Conservation (phyloP, 1,140 invertebrate species). For the Oreohelix idahoensis region DNA sequence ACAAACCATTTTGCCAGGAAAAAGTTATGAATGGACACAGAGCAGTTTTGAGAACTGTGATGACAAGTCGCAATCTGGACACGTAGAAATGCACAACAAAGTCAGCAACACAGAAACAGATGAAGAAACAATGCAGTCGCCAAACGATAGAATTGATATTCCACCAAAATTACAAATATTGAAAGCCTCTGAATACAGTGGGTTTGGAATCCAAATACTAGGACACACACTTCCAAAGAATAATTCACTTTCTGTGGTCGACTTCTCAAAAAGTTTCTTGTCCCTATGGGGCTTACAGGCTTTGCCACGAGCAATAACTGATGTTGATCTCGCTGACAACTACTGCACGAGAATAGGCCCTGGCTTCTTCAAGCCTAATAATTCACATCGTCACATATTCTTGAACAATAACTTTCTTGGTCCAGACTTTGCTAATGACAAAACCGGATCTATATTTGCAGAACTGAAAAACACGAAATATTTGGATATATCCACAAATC, state of each 20-base stretch:
- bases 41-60: not conserved
- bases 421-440: not conserved
- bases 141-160: too few species aligned
- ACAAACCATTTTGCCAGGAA: not conserved
- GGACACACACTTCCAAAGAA: not conserved
- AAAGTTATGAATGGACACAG: not conserved
- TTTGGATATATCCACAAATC: slow-evolving; percentile 10
- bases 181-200: not conserved
- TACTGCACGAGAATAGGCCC: not conserved
- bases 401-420: slow-evolving; percentile 1
- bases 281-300: not conserved
- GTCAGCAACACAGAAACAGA: too few species aligned
- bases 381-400: not conserved
- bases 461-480: not conserved
- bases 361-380: slow-evolving; percentile 1
- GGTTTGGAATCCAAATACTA: not conserved
- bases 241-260: too few species aligned
- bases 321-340: not conserved
- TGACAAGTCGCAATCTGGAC: too few species aligned
- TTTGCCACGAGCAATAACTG: not conserved
- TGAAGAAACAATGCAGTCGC: too few species aligned
- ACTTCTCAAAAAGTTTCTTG: not conserved
- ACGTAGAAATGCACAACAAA: too few species aligned
- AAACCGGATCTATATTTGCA: not conserved
- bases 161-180: not conserved